Evolutionary conservation across 2,797 vertebrate genomes (phyloP), one percentile per base, ranked within the genome.

Genomic region (Fistularia tabacaria): DNA sequence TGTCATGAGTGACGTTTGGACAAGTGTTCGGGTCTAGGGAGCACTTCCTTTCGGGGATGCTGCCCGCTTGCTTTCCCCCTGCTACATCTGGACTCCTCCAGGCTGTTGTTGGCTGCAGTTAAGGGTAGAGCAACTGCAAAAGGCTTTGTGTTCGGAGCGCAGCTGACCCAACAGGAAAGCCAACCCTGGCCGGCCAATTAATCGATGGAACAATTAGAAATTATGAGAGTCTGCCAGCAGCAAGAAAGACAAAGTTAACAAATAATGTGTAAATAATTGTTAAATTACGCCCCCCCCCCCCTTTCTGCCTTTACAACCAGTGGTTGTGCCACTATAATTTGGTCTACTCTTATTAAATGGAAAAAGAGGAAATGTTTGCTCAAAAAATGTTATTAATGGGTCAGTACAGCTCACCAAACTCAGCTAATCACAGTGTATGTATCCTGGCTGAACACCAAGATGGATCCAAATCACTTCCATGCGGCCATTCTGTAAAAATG

Each of bases 81-180:
- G 66, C 62, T 77, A 81, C 82, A 79, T 84, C 83, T 85, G 85
- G 74, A 64, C 64, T 66, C 65, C 62, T 68, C 61, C 7, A 51
- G 58, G 76, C 73, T 38, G 64, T 62, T 71, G 74, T 65, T 77
- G 71, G 75, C 55, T 54, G 64, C 46, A 46, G 68, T 69, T 57
- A 77, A 72, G 73, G 64, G 77, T n/a, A 64, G 61, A 75, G 60
- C 54, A 47, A 82, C 67, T 58, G 57, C 77, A 79, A 68, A 70
- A 66, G 57, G 64, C 78, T 85, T 74, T 74, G 69, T 85, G 75
- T 74, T 82, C 62, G 66, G 59, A 53, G 66, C 82, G 81, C 89
- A 90, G 87, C 89, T 90, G 85, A 89, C 87, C 73, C 85, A 89
- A 90, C 87, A 87, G 81, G 72, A 88, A 87, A 80, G 65, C 79